A percentile compares a stretch with the other conserved stretches of the same genome.
phyloP scores from a whole-genome alignment of 2,888 invertebrate genomes.

The Troides oblongomaculatus region DNA sequence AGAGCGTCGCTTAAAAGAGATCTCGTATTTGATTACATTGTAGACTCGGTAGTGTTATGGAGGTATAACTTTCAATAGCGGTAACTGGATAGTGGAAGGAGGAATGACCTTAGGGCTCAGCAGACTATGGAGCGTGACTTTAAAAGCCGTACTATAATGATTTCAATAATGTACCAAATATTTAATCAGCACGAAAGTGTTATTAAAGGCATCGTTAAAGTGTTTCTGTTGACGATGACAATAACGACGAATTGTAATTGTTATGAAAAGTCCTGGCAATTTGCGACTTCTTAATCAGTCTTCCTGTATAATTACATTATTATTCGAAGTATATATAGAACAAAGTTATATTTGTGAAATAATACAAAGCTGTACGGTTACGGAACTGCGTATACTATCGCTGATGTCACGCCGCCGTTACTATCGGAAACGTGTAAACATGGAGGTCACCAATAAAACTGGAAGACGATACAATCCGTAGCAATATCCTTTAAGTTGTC shows the following conservation, averaged over 20 bases:
- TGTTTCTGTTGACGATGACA: too few relatives aligned
- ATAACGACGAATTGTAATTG: too few relatives aligned
- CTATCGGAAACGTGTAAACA: constrained; percentile 12
- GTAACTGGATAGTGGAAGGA: constrained; percentile 21
- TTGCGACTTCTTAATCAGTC: neutral
- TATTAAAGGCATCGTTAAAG: neutral
- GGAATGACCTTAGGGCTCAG: constrained; percentile 20
- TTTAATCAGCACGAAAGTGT: neutral
- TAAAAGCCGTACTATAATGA: neutral
- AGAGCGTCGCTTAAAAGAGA: constrained; percentile 6
- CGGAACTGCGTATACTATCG: constrained; percentile 3
- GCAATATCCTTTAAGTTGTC: constrained; percentile 20
- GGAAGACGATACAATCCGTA: constrained; percentile 3
- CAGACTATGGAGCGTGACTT: constrained; percentile 15
- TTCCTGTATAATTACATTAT: neutral
- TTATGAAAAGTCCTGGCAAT: neutral
- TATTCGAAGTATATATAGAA: neutral
- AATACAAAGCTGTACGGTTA: constrained; percentile 8
- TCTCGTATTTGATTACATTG: constrained; percentile 26
- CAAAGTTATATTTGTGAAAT: neutral
- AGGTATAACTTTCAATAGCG: constrained; percentile 21
- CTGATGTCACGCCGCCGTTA: constrained; percentile 2
- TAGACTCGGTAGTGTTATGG: constrained; percentile 14
- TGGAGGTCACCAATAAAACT: constrained; percentile 13
- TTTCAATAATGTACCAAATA: neutral